Base-by-base conservation (phyloP, 2,797 vertebrate genomes). In the Columba guinea region DNA sequence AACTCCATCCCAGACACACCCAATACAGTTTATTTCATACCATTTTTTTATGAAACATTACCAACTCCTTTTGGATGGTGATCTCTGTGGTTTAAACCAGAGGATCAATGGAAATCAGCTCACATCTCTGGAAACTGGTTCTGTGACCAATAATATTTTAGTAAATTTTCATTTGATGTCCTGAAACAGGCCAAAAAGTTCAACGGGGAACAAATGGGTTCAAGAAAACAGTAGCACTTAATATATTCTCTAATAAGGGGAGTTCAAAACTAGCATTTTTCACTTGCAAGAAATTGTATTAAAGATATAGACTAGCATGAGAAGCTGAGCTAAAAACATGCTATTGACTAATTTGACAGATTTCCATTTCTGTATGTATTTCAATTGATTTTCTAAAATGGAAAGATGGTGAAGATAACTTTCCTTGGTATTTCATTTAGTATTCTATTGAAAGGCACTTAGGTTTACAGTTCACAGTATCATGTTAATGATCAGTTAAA, bases 381-480 rank as follows among this genome's bases (percentile, higher is more conserved):
- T 97, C 84, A 80, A 90, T 78, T 85, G 77, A 65, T 49, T 56
- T 96, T 96, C 94, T 87, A 86, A 96, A 96, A 91, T 44, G 34
- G 41, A 93, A 79, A 96, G 64, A 95, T 62, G 90, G 86, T 94
- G 94, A 97, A 95, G 48, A 16, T 87, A 95, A 73, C n/a, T 71
- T 92, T 53, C 67, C 70, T 82, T 77, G 58, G 63, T 69, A 89
- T 95, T 95, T 75, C 83, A 63, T 94, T 95, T 94, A 58, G 55
- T 65, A 81, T 68, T 77, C n/a, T 26, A 56, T 39, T 69, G 88
- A 93, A 91, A 87, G 69, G 30, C 81, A 80, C 70, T 69, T 87
- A 94, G 96, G 20, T 96, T 96, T 97, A 91, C 68, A 92, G 74
- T 96, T 97, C 91, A 90, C 59, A 68, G 48, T 79, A 53, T 58